phyloP scores from a whole-genome alignment of 1,140 invertebrate genomes.

The Muscidifurax raptorellus region DNA sequence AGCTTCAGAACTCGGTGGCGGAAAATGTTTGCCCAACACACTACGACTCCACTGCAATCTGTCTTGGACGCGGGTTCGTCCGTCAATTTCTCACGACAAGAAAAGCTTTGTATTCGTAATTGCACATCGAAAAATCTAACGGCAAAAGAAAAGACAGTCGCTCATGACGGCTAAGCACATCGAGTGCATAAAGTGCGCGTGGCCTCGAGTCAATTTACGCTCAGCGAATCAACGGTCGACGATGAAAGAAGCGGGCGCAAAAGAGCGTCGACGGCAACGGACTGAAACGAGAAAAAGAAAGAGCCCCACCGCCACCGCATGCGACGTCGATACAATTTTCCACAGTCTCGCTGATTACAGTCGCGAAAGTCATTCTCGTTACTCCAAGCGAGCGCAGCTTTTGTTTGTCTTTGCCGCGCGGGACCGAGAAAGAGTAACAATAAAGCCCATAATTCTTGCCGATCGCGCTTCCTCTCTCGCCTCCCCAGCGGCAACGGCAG shows the following conservation, averaged over 20 bases:
- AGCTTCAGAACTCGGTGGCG: too few relatives aligned
- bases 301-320: not conserved
- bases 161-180: too few relatives aligned
- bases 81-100: too few relatives aligned
- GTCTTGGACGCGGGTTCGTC: not conserved
- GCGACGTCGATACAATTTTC: constrained; percentile 30
- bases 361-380: constrained; percentile 1
- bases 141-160: too few relatives aligned
- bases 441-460: constrained; percentile 68
- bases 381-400: not conserved
- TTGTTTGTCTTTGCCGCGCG: constrained; percentile 7
- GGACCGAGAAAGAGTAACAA: constrained; percentile 54
- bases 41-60: not conserved
- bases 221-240: too few relatives aligned
- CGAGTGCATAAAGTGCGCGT: too few relatives aligned
- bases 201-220: too few relatives aligned
- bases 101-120: too few relatives aligned
- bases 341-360: not conserved
- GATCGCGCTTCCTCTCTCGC: constrained; percentile 33
- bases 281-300: not conserved
- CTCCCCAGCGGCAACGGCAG: not conserved
- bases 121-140: too few relatives aligned
- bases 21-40: not conserved
- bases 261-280: too few relatives aligned
- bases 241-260: too few relatives aligned